Conservation (phyloP, 2,113 vertebrate species). For the Uropsilus gracilis region DNA sequence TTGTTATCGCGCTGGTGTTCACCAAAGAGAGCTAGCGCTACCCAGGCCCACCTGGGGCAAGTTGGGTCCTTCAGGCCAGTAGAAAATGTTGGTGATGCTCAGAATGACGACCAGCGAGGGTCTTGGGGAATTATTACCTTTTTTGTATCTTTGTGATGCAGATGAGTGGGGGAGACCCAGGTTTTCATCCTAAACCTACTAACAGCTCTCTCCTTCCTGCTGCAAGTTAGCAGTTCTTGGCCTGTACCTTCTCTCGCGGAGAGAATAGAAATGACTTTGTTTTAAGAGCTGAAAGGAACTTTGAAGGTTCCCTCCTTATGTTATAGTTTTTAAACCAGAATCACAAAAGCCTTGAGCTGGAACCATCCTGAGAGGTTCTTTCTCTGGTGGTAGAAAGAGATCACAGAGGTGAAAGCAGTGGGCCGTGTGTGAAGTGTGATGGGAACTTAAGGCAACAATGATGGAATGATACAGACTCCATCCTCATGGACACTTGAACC, state of each 20-base stretch:
- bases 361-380: background rate
- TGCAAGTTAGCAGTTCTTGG: slow-evolving; percentile 53
- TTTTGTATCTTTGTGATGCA: slow-evolving; percentile 50
- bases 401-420: background rate
- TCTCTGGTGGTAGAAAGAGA: background rate
- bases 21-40: background rate
- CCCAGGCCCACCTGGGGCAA: background rate
- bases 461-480: background rate
- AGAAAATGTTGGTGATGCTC: slow-evolving; percentile 1
- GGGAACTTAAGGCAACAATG: background rate
- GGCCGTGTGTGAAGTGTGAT: background rate
- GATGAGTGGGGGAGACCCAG: slow-evolving; percentile 43
- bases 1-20: background rate
- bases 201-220: slow-evolving; percentile 41
- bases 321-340: slow-evolving; percentile 1
- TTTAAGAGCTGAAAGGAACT: slow-evolving; percentile 19
- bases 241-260: slow-evolving; percentile 44
- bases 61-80: background rate
- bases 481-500: background rate
- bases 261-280: slow-evolving; percentile 48
- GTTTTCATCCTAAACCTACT: slow-evolving; percentile 59
- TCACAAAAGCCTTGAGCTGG: background rate
- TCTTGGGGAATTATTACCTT: slow-evolving; percentile 43
- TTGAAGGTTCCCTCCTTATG: slow-evolving; percentile 38
- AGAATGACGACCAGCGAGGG: background rate